A percentile compares a stretch with the other conserved stretches of the same genome.
These are phyloP conservation scores for Leptopilina drosophilae DNA, from an alignment of 2,888 invertebrate genomes.

Conservation along the genomic window DNA sequence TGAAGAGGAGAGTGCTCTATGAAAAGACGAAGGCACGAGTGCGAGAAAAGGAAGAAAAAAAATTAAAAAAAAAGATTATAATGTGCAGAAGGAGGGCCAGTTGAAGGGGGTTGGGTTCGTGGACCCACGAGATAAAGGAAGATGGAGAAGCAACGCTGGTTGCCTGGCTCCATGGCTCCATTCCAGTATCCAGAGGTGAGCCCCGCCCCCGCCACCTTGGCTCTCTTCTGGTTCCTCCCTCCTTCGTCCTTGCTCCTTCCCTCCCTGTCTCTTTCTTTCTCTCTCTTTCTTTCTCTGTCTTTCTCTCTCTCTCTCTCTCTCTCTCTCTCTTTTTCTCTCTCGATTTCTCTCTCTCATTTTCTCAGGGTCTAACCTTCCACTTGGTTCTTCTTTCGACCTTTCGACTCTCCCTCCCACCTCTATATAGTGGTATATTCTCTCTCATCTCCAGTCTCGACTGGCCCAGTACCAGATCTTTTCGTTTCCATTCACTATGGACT, in stretches of 20 bases:
- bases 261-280: conserved; percentile 57
- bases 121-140: conserved; percentile 68
- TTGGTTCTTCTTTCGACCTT: conserved; percentile 60
- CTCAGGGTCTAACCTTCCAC: conserved; percentile 50
- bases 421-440: conserved; percentile 4
- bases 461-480: conserved; percentile 39
- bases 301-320: no score
- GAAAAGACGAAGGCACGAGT: conserved; percentile 30
- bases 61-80: conserved; percentile 57
- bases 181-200: conserved; percentile 72
- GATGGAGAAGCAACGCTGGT: conserved; percentile 69
- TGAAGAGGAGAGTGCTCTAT: conserved; percentile 8
- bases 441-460: conserved; percentile 46
- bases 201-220: conserved; percentile 72
- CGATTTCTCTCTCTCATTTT: conserved; percentile 56
- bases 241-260: conserved; percentile 59
- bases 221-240: conserved; percentile 64
- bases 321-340: no score
- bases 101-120: conserved; percentile 71
- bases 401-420: conserved; percentile 47
- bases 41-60: conserved; percentile 50
- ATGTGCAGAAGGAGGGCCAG: conserved; percentile 66
- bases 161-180: conserved; percentile 63
- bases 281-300: no score
- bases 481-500: conserved; percentile 53